These are phyloP conservation scores for Sebastes vulpes DNA, from an alignment of 2,797 vertebrate species.

Conservation along the genomic window DNA sequence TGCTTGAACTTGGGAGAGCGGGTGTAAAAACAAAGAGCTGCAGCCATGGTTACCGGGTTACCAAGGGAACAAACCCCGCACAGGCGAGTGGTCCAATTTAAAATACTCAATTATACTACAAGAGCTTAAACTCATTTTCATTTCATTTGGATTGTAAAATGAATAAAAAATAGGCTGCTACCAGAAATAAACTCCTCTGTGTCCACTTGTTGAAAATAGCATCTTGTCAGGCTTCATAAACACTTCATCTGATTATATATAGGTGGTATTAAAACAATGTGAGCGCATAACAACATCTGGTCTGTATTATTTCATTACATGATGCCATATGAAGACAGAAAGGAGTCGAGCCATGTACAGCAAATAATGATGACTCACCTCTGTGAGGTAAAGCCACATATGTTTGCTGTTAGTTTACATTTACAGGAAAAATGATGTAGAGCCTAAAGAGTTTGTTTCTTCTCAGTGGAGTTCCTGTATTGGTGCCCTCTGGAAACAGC, in stretches of 20 bases:
- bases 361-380: conserved; percentile 31
- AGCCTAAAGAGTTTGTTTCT: neutral
- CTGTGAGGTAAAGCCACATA: neutral
- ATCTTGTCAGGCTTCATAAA: neutral
- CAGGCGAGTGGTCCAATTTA: conserved; percentile 8
- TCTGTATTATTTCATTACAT: neutral
- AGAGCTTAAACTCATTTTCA: conserved; percentile 13
- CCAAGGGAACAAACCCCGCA: conserved; percentile 62
- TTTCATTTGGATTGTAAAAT: conserved; percentile 21
- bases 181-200: conserved; percentile 25
- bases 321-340: neutral
- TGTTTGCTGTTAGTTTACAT: neutral
- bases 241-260: neutral
- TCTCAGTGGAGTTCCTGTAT: neutral
- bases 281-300: conserved; percentile 14
- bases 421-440: neutral
- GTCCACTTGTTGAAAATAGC: conserved; percentile 4
- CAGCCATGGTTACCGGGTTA: conserved; percentile 68
- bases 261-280: neutral
- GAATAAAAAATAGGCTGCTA: neutral
- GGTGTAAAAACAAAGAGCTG: conserved; percentile 55
- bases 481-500: neutral
- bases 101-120: conserved; percentile 5
- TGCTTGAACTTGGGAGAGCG: conserved; percentile 25
- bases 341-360: neutral